Conservation (phyloP, 2,888 invertebrate genomes). For the Dryomyza anilis region DNA sequence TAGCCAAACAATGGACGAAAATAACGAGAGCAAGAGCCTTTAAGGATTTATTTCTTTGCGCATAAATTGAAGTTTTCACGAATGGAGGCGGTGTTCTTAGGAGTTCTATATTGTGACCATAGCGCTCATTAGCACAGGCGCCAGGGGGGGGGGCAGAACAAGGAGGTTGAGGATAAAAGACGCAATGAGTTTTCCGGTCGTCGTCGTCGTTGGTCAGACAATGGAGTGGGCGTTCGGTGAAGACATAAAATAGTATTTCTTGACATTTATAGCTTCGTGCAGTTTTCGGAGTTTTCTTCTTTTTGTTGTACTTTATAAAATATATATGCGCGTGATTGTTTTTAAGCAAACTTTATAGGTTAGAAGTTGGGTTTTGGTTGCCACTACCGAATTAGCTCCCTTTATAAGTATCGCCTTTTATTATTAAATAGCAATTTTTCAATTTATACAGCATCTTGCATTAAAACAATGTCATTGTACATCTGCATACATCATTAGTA, state of each 20-base stretch:
- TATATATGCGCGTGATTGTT: no score
- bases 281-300: not conserved
- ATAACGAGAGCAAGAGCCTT: constrained; percentile 38
- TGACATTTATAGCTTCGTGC: constrained; percentile 45
- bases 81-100: not conserved
- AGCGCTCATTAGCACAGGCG: constrained; percentile 10
- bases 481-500: no score
- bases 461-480: no score
- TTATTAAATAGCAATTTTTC: no score
- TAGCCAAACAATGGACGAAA: constrained; percentile 41
- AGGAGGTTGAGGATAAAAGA: not conserved
- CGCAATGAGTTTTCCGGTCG: not conserved
- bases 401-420: no score
- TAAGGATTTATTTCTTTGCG: constrained; percentile 45
- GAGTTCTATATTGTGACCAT: no score
- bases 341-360: no score
- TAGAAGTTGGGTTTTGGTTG: no score
- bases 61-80: constrained; percentile 39
- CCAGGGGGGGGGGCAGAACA: not conserved
- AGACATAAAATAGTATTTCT: constrained; percentile 46
- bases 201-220: constrained; percentile 11
- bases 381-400: no score
- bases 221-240: constrained; percentile 35
- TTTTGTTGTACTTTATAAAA: no score
- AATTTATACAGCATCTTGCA: no score